Conservation (phyloP, 35 echinoderm and acorn worm species). For the Nesometra sesokonis region DNA sequence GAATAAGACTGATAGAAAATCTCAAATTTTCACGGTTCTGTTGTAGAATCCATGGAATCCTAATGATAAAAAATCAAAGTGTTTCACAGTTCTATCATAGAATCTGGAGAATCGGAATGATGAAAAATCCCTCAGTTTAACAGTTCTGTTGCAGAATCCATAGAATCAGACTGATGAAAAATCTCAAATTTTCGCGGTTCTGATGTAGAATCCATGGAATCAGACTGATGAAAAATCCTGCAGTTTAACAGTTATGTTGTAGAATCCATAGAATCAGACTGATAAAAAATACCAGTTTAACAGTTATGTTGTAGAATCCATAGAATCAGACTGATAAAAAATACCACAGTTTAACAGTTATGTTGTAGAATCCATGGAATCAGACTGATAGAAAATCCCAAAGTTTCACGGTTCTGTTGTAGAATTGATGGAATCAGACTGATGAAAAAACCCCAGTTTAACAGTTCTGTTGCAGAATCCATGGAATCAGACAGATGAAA, state of each 20-base stretch:
- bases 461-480: constrained; percentile 90
- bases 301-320: too few species aligned
- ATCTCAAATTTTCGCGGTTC: constrained; percentile 87
- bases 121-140: too few species aligned
- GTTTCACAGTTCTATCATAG: too few species aligned
- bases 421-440: too few species aligned
- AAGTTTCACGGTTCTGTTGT: constrained; percentile 79
- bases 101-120: too few species aligned
- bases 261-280: too few species aligned
- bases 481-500: too few species aligned
- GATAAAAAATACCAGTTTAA: too few species aligned
- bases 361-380: not conserved
- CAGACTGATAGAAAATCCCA: constrained; percentile 90
- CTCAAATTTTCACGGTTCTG: constrained; percentile 88
- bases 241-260: too few species aligned
- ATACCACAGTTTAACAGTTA: too few species aligned
- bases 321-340: constrained; percentile 51
- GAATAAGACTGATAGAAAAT: constrained; percentile 59
- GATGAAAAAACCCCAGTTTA: too few species aligned
- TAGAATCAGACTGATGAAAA: constrained; percentile 50
- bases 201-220: constrained; percentile 59
- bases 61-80: constrained; percentile 81
- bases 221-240: too few species aligned
- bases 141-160: not conserved
- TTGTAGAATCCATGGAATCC: constrained; percentile 60